Evolutionary conservation across 2,113 vertebrate genomes (phyloP).

Genomic region (Quiscalus mexicanus): DNA sequence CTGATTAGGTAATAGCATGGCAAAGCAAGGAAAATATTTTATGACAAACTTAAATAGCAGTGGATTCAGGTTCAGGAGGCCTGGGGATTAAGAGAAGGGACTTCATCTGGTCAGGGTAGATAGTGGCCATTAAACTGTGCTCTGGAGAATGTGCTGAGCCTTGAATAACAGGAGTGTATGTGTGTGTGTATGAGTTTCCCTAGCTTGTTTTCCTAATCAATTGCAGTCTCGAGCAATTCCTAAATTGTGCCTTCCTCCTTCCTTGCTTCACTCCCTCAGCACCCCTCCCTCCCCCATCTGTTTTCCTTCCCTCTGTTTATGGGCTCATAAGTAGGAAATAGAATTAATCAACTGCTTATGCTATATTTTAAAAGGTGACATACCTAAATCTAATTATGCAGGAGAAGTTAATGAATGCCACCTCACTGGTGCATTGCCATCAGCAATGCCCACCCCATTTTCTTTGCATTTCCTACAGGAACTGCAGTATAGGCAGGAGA

Average conservation of each 20-base stretch:
- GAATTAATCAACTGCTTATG: not conserved
- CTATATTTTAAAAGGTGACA: constrained; percentile 11
- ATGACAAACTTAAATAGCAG: constrained; percentile 27
- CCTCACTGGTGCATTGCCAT: not conserved
- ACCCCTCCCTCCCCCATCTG: not conserved
- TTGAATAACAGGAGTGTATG: not conserved
- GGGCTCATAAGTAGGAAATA: not conserved
- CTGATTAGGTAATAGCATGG: constrained; percentile 21
- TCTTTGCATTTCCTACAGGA: not conserved
- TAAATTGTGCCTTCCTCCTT: not conserved
- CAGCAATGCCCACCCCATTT: not conserved
- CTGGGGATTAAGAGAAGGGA: not conserved
- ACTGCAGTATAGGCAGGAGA: not conserved
- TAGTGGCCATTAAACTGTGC: constrained; percentile 8
- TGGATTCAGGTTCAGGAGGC: not conserved
- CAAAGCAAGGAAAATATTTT: constrained; percentile 24
- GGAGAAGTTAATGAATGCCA: not conserved
- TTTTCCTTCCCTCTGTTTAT: not conserved
- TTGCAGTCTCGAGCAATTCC: not conserved
- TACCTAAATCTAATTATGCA: not conserved
- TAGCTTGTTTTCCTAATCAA: not conserved
- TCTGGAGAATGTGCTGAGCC: constrained; percentile 4
- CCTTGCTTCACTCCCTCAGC: not conserved
- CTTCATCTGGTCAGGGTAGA: constrained; percentile 27
- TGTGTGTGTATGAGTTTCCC: not conserved